Base-by-base conservation (phyloP, 1,140 invertebrate species). In the Oncopeltus fasciatus region DNA sequence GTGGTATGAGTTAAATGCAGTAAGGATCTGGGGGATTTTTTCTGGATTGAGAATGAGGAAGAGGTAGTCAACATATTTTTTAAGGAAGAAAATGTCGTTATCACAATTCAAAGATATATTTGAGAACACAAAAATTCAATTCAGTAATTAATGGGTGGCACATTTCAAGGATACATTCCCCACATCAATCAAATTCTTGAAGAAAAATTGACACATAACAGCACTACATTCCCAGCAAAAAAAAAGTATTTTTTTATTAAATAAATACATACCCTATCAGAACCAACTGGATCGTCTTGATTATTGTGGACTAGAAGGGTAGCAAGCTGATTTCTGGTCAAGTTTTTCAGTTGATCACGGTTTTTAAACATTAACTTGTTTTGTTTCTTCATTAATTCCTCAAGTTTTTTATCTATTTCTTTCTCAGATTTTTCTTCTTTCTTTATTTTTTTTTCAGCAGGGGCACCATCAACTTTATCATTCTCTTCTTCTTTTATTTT, bases 361-460 rank as follows among this genome's bases (percentile, higher is more conserved):
- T 84, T 80, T 65, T 83, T 81, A 73, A 86, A 94, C 29, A 92
- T 76, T n/a, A 80, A 68, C 68, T 90, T 81, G 68, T 83, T 92
- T 76, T 97, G 92, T 64, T 84, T 80, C 68, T 85, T 80, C 43
- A 86, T 72, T 66, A 77, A 70, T 60, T 83, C 79, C 5, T 79
- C 74, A 65, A 77, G 70, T 60, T 83, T 79, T 5, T 79, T 74
- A 18, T 77, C 68, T 18, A 76, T 72, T 49, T 72, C 67, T 56
- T 77, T 74, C 70, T 87, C 84, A 2, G 73, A 62, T 70, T 90
- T 89, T 1, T 80, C 61, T 70, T 87, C 84, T 2, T 73, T 63
- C 69, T 90, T 89, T 1, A 80, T 61, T 74, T 88, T 88, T 68
- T 90, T 88, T 0, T 78, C 67, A 26, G 72, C 69, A 2, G 81